Percentiles rank a stretch among this genome's conserved stretches.
phyloP scores from a whole-genome alignment of 2,797 vertebrate species.

The Scyliorhinus canicula region DNA sequence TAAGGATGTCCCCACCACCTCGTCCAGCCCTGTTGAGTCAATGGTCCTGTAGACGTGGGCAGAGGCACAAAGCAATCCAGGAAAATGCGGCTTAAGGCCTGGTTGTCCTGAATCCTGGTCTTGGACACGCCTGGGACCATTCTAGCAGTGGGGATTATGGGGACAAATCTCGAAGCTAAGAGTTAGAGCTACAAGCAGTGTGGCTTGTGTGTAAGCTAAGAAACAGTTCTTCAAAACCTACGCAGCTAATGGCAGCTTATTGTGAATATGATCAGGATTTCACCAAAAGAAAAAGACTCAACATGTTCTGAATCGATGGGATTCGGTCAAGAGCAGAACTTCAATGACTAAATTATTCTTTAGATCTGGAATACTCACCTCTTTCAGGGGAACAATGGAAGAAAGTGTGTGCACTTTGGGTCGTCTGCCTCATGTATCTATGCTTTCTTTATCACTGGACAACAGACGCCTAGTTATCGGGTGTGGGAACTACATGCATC shows the following conservation, averaged over 20 bases:
- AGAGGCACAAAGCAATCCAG: background rate
- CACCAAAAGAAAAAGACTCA: background rate
- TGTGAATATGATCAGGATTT: background rate
- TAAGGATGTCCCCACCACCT: background rate
- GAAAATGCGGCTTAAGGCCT: background rate
- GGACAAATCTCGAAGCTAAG: background rate
- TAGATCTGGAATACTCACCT: background rate
- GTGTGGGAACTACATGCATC: conserved; percentile 53
- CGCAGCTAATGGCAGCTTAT: background rate
- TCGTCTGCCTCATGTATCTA: background rate
- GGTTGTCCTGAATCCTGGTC: too few relatives aligned
- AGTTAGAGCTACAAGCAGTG: background rate
- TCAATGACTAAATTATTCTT: background rate
- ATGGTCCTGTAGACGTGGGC: background rate
- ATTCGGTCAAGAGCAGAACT: background rate
- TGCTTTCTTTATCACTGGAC: conserved; percentile 39
- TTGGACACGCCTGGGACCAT: background rate
- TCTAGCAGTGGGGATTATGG: background rate
- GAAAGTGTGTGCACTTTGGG: background rate
- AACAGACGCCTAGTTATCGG: conserved; percentile 3
- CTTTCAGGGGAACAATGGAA: background rate
- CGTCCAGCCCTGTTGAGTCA: background rate
- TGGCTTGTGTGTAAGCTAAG: too few relatives aligned
- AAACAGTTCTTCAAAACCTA: too few relatives aligned
- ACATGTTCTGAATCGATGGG: background rate